Evolutionary conservation across 2,797 vertebrate species (phyloP).

Genomic region (Falco biarmicus): DNA sequence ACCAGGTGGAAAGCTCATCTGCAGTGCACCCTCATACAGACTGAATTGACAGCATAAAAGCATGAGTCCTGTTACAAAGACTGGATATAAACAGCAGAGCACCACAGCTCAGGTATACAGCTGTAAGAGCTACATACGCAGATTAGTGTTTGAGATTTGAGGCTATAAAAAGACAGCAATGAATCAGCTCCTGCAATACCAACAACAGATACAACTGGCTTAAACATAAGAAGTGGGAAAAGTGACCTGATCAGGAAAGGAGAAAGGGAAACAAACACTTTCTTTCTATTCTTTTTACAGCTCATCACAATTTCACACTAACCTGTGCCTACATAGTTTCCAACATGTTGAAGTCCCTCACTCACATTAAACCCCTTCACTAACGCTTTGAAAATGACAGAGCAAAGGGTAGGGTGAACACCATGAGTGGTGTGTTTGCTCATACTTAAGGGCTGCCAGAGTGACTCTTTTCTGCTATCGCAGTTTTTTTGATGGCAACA

Average conservation of each 20-base stretch:
- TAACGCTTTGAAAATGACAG: background rate
- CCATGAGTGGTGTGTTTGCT: background rate
- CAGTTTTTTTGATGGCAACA: background rate
- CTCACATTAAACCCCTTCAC: background rate
- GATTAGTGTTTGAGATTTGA: background rate
- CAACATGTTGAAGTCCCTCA: background rate
- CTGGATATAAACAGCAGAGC: background rate
- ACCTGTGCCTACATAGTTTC: background rate
- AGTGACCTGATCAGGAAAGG: background rate
- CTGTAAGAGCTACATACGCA: background rate
- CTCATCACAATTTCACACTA: background rate
- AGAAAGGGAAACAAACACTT: background rate
- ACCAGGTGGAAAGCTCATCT: background rate
- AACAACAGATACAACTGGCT: background rate
- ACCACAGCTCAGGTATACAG: background rate
- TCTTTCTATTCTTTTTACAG: background rate
- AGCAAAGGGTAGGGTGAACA: background rate
- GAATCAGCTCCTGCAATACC: constrained; percentile 15
- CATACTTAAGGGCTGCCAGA: background rate
- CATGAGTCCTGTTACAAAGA: background rate
- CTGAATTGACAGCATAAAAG: background rate
- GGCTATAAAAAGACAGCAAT: background rate
- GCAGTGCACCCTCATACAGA: background rate
- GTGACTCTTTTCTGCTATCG: background rate
- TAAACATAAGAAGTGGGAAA: background rate